Evolutionary conservation across 1,140 invertebrate genomes (phyloP).

Genomic region (Orchestia grillus): DNA sequence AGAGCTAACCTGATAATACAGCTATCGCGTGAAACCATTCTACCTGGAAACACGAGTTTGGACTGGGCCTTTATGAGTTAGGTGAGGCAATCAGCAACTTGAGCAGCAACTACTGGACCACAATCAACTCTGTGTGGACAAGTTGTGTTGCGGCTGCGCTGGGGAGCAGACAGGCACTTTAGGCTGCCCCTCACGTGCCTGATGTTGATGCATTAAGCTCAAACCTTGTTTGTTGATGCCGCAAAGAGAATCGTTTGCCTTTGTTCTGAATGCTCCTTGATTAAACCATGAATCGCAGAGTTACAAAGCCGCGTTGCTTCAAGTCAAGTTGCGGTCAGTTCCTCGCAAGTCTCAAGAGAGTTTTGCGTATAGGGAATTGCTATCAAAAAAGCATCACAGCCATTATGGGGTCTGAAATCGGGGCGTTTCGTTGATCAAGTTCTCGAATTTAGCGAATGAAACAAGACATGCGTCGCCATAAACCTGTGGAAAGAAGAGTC

Average conservation of each 20-base stretch:
- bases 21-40: background rate
- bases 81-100: constrained; percentile 43
- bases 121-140: constrained; percentile 20
- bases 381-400: background rate
- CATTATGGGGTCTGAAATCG: background rate
- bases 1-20: background rate
- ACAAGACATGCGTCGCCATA: background rate
- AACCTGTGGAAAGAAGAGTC: background rate
- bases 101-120: background rate
- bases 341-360: background rate
- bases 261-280: background rate
- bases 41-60: background rate
- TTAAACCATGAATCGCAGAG: background rate
- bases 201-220: background rate
- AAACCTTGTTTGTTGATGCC: background rate
- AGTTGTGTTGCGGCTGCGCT: background rate
- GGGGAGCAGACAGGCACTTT: background rate
- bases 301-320: background rate
- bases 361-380: background rate
- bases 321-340: background rate
- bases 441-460: background rate
- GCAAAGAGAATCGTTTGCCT: background rate
- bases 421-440: background rate
- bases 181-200: background rate
- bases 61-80: background rate